A percentile compares a stretch with the other conserved stretches of the same genome.
Evolutionary conservation across 2,888 invertebrate genomes (phyloP).

Genomic region (Thelaira solivaga): DNA sequence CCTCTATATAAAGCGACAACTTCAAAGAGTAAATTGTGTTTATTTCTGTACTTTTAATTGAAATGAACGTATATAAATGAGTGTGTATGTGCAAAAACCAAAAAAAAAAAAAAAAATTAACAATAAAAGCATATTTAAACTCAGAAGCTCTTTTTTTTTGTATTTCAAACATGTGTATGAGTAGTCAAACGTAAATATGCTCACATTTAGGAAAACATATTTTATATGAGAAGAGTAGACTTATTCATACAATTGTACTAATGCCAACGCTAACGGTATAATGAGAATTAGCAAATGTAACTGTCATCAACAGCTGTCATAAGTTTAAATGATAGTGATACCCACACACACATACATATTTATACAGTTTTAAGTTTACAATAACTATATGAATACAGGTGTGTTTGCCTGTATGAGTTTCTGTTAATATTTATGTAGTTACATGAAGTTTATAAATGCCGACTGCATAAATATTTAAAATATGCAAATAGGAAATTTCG

Average conservation of each 20-base stretch:
- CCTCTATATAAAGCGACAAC: neutral
- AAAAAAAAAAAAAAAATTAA: neutral
- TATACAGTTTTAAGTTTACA: no score
- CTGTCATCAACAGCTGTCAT: constrained; percentile 59
- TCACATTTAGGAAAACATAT: neutral
- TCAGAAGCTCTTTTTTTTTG: constrained; percentile 4
- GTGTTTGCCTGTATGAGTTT: neutral
- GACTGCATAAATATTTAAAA: no score
- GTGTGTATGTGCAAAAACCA: no score
- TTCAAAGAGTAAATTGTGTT: constrained; percentile 19
- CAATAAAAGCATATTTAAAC: neutral
- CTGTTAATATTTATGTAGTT: neutral
- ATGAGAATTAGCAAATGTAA: constrained; percentile 58
- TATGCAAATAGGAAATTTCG: no score
- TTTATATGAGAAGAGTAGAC: neutral
- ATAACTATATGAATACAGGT: neutral
- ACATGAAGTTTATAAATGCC: no score
- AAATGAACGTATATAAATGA: neutral
- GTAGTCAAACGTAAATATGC: neutral
- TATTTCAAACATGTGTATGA: neutral
- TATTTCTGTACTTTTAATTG: neutral
- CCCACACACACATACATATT: neutral
- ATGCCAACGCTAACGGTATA: constrained; percentile 36
- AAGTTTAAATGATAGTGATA: constrained; percentile 45
- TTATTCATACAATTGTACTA: neutral